Conservation (phyloP, 1,140 invertebrate species). For the Drosophila ficusphila region DNA sequence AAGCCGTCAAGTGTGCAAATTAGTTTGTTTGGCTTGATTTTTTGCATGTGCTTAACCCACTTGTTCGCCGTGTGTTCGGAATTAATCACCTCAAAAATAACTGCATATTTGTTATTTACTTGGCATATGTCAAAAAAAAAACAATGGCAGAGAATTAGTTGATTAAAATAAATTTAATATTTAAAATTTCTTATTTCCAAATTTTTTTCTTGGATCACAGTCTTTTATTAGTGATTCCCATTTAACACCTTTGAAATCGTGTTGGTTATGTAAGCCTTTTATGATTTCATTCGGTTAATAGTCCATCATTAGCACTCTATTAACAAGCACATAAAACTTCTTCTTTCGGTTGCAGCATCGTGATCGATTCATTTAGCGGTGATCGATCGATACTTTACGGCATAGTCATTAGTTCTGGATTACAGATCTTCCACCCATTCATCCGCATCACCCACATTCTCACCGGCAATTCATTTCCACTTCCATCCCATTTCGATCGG, state of each 20-base stretch:
- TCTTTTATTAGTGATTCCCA: background rate
- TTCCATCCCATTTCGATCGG: conserved; percentile 24
- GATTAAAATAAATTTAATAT: background rate
- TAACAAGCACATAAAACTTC: conserved; percentile 6
- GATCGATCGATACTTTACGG: conserved; percentile 9
- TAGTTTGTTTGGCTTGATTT: conserved; percentile 49
- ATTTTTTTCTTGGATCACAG: background rate
- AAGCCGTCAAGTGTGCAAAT: conserved; percentile 71
- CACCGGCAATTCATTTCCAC: conserved; percentile 12
- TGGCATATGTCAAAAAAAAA: background rate
- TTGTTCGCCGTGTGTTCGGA: conserved; percentile 35
- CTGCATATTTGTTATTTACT: conserved; percentile 13
- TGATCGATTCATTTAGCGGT: conserved; percentile 14
- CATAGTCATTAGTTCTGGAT: conserved; percentile 26
- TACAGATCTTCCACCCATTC: conserved; percentile 25
- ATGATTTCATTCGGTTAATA: background rate
- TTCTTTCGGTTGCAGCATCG: background rate
- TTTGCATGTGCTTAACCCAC: conserved; percentile 71
- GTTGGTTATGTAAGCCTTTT: background rate
- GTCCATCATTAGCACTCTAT: background rate
- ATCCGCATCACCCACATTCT: conserved; percentile 6
- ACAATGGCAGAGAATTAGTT: background rate
- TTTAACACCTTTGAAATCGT: background rate
- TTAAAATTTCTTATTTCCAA: background rate
- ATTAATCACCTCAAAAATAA: conserved; percentile 25